Percentiles rank a stretch among this genome's conserved stretches.
Conservation (phyloP, 2,797 vertebrate genomes). For the Okamejei kenojei region DNA sequence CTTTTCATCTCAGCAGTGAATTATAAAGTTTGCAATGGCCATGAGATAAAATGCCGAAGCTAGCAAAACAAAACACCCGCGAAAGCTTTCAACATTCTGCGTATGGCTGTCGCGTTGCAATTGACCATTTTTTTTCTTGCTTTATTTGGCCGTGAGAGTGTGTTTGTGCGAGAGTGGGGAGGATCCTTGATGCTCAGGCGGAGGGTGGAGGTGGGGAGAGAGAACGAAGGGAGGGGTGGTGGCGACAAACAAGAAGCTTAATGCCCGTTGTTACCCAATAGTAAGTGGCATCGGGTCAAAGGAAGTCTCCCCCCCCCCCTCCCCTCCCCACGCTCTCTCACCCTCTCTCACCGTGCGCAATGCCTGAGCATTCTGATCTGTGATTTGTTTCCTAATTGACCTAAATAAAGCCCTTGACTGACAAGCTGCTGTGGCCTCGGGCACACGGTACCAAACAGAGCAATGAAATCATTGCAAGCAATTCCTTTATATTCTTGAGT, state of each 20-base stretch:
- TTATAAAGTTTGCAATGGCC: neutral
- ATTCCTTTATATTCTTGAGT: slow-evolving; percentile 49
- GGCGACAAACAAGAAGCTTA: slow-evolving; percentile 45
- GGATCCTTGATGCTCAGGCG: too few species aligned
- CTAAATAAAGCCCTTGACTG: slow-evolving; percentile 66
- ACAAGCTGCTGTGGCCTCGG: slow-evolving; percentile 56
- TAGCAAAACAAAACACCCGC: neutral
- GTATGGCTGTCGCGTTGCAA: neutral
- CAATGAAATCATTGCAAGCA: slow-evolving; percentile 44
- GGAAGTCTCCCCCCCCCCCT: slow-evolving; percentile 36
- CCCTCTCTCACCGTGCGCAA: neutral
- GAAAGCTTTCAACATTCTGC: neutral
- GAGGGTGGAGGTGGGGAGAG: too few species aligned
- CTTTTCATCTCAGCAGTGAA: neutral
- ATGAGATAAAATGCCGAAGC: neutral
- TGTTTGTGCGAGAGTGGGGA: too few species aligned
- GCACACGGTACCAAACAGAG: slow-evolving; percentile 49
- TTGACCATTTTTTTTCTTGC: slow-evolving; percentile 28
- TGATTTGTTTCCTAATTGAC: slow-evolving; percentile 75
- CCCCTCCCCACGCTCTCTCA: too few species aligned
- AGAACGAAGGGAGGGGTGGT: too few species aligned
- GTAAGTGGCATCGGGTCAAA: slow-evolving; percentile 52
- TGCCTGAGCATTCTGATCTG: slow-evolving; percentile 50
- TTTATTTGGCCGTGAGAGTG: too few species aligned
- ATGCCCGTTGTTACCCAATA: slow-evolving; percentile 55